A percentile compares a stretch with the other conserved stretches of the same genome.
These are phyloP conservation scores for Cyrtorhinus lividipennis DNA, from an alignment of 1,140 invertebrate species.

Conservation along the genomic window DNA sequence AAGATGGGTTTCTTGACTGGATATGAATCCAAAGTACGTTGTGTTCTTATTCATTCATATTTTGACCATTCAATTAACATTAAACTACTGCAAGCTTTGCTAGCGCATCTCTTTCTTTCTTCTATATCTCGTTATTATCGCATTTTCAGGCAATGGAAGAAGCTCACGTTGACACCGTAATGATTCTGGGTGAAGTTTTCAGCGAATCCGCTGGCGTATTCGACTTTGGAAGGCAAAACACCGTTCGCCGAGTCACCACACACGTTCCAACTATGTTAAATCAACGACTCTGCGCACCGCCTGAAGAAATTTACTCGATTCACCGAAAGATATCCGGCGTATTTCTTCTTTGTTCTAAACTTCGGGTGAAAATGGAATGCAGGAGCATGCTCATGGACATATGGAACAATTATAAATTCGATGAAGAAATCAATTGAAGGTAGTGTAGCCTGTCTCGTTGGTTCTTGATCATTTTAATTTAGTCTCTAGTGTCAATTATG, in stretches of 20 bases:
- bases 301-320: constrained; percentile 96
- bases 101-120: too few relatives aligned
- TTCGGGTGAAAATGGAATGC: constrained; percentile 76
- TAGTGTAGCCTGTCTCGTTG: too few relatives aligned
- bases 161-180: constrained; percentile 86
- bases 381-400: constrained; percentile 72
- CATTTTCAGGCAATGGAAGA: constrained; percentile 76
- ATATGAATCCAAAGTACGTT: constrained; percentile 80
- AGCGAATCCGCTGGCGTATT: constrained; percentile 53
- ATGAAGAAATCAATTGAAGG: too few relatives aligned
- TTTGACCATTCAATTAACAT: background rate
- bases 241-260: constrained; percentile 57
- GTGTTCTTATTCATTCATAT: constrained; percentile 11
- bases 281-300: constrained; percentile 89
- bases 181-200: constrained; percentile 91
- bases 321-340: constrained; percentile 96
- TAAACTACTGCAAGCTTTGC: background rate
- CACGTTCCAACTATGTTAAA: constrained; percentile 90
- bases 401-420: constrained; percentile 43
- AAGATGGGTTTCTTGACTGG: constrained; percentile 95
- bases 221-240: constrained; percentile 76
- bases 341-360: constrained; percentile 85
- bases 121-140: constrained; percentile 18
- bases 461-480: too few relatives aligned
- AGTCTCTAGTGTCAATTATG: too few relatives aligned